Base-by-base conservation (phyloP, 2,113 vertebrate genomes). In the Toxotes chatareus region DNA sequence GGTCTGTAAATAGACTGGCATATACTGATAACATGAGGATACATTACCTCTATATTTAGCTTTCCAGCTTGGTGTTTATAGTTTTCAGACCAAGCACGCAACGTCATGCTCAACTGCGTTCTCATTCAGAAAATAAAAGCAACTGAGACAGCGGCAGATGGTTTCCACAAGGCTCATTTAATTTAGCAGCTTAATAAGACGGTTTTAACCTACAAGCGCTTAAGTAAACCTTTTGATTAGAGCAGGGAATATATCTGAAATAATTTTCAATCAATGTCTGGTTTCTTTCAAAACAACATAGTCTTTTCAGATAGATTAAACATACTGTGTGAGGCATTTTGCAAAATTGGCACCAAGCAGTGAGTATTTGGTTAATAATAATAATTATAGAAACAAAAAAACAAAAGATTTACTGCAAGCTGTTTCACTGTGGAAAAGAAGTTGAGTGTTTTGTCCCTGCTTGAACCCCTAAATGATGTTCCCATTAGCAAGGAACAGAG, bases 91-190 rank as follows among this genome's bases (percentile, higher is more conserved):
- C 36, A 23, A 83, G 44, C 76, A 55, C 19, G 9, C 49, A 79
- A 61, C 64, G 42, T 77, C 62, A 71, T 0, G 2, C 60, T 88
- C 40, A 47, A 3, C 51, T 55, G 73, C 60, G 56, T 59, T 66
- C 49, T 80, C 82, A 85, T 88, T 90, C 76, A 86, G 65, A 81
- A 91, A 88, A 76, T 57, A 46, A 62, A 81, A 49, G 60, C 32
- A 47, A 55, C n/a, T 10, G 64, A 80, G 67, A 66, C 63, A 66
- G 71, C 40, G 51, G 85, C 89, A 90, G 91, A 93, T 90, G 82
- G 72, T 86, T 86, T 88, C 85, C 73, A 86, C 59, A 72, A 76
- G 79, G 79, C 76, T 89, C 70, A 82, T 91, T 86, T 90, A 51
- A 87, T 86, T 92, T 79, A 74, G 67, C 81, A 61, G 75, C 83